Conservation (phyloP, 2,797 vertebrate genomes). For the Glossophaga mutica region DNA sequence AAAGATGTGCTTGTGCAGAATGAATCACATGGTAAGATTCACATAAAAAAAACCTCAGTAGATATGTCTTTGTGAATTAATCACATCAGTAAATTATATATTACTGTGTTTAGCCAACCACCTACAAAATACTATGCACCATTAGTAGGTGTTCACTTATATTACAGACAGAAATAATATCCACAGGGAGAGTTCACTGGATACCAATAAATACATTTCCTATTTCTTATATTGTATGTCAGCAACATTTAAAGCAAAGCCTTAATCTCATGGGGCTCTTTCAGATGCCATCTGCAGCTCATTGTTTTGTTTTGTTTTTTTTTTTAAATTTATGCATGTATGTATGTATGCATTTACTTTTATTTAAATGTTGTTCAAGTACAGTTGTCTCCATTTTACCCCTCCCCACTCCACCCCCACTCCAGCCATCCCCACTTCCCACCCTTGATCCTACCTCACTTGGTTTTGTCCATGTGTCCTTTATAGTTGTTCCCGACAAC, state of each 20-base stretch:
- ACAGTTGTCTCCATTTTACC: no score
- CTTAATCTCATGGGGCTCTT: neutral
- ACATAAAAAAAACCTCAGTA: conserved; percentile 27
- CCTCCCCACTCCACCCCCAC: no score
- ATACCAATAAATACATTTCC: neutral
- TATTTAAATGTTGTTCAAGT: no score
- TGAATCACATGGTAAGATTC: neutral
- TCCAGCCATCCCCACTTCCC: no score
- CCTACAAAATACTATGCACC: neutral
- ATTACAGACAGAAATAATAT: conserved; percentile 20
- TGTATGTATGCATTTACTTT: no score
- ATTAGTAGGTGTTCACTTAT: conserved; percentile 28
- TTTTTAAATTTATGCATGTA: no score
- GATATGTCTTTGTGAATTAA: neutral
- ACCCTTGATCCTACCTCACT: no score
- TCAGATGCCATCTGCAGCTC: neutral
- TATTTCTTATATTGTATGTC: neutral
- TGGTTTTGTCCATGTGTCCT: no score
- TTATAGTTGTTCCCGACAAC: no score
- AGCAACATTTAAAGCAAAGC: conserved; percentile 2
- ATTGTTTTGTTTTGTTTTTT: no score
- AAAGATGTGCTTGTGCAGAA: neutral
- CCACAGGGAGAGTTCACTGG: neutral
- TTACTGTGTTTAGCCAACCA: conserved; percentile 35
- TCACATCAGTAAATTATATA: neutral